These are phyloP conservation scores for Poicephalus meyeri DNA, from an alignment of 2,113 vertebrate genomes.

Conservation along the genomic window DNA sequence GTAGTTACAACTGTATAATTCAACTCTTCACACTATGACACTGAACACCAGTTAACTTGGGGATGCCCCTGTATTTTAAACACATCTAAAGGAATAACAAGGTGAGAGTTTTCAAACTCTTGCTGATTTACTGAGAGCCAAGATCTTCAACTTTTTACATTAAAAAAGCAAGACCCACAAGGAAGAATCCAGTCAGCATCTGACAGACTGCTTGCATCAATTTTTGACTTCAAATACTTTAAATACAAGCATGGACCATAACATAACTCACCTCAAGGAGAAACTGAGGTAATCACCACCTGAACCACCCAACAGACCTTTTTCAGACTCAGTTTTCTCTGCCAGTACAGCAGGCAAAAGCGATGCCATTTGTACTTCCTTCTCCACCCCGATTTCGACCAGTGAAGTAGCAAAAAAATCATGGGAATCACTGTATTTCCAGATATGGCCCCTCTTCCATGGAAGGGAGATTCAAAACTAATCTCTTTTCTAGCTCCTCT, in stretches of 20 bases:
- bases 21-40: not conserved
- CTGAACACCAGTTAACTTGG: not conserved
- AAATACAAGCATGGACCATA: not conserved
- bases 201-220: not conserved
- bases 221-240: not conserved
- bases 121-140: not conserved
- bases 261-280: not conserved
- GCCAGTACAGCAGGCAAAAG: not conserved
- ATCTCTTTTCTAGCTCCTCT: not conserved
- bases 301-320: not conserved
- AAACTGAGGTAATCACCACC: not conserved
- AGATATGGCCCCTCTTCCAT: not conserved
- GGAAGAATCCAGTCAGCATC: not conserved
- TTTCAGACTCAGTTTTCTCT: not conserved
- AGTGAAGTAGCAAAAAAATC: not conserved
- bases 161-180: not conserved
- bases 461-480: not conserved
- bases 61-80: not conserved
- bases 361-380: not conserved
- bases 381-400: not conserved
- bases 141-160: not conserved
- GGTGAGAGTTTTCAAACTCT: not conserved
- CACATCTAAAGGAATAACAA: not conserved
- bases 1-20: not conserved
- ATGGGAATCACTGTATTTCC: not conserved